phyloP scores from a whole-genome alignment of 2,113 vertebrate genomes.

The Notiomystis cincta region DNA sequence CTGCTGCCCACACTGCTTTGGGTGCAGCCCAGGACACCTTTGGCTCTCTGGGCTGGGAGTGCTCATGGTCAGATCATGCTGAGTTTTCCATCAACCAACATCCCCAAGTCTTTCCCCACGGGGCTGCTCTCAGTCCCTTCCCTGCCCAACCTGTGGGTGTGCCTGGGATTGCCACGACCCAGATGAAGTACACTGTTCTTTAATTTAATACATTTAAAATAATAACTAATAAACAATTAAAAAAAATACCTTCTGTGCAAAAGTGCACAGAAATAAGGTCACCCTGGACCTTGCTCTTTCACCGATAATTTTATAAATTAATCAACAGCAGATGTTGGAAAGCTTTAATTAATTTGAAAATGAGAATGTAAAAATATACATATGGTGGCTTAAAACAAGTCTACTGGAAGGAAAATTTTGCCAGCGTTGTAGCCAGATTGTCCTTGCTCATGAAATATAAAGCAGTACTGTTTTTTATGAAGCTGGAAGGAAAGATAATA shows the following conservation, averaged over 20 bases:
- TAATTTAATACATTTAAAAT: not conserved
- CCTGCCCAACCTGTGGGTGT: rapidly evolving
- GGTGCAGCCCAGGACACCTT: not conserved
- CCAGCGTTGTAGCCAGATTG: not conserved
- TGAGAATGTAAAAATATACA: not conserved
- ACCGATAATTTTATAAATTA: not conserved
- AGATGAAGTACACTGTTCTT: not conserved
- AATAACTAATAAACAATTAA: not conserved
- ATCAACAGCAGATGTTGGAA: not conserved
- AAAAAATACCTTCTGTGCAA: not conserved
- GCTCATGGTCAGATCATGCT: rapidly evolving
- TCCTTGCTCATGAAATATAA: not conserved
- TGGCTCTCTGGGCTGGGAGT: rapidly evolving
- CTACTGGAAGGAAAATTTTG: not conserved
- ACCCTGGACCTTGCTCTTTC: not conserved
- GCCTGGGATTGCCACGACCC: not conserved
- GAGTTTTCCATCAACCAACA: not conserved
- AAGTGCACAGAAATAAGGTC: not conserved
- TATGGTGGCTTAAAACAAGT: not conserved
- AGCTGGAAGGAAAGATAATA: not conserved
- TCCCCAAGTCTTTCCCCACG: not conserved
- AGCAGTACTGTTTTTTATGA: not conserved
- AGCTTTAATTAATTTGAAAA: not conserved
- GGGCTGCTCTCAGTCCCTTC: not conserved
- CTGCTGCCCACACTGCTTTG: rapidly evolving